Percentiles rank a stretch among this genome's conserved stretches.
Conservation (phyloP, 30 jellyfish, hydroid and myxozoan genomes). For the Hydractinia echinata region DNA sequence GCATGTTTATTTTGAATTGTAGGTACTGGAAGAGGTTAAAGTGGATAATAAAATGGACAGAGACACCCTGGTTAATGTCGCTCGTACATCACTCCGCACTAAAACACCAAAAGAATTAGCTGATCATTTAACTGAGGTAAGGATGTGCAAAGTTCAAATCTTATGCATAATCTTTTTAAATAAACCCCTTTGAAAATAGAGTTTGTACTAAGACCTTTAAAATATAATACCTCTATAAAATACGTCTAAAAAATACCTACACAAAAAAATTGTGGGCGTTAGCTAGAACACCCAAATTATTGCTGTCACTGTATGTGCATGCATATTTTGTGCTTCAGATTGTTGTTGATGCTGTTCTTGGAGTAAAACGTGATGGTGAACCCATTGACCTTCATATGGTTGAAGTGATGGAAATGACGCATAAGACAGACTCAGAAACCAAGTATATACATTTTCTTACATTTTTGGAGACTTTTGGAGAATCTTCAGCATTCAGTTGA, state of each 20-base stretch:
- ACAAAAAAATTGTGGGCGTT: not conserved
- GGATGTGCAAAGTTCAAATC: not conserved
- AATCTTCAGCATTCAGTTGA: not conserved
- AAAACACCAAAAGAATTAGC: constrained; percentile 82
- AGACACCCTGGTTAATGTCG: constrained; percentile 88
- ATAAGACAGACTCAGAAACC: constrained; percentile 92
- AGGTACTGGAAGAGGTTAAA: constrained; percentile 82
- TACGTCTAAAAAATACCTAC: not conserved
- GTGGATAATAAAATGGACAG: constrained; percentile 67
- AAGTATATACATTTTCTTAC: constrained; percentile 45
- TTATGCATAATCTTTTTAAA: no score
- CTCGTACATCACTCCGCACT: constrained; percentile 97
- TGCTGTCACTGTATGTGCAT: not conserved
- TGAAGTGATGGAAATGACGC: constrained; percentile 98
- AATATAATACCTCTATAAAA: not conserved
- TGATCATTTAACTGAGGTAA: constrained; percentile 88
- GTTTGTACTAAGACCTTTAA: not conserved
- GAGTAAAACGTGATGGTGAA: constrained; percentile 63
- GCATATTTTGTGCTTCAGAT: constrained; percentile 36
- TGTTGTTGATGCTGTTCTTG: constrained; percentile 98
- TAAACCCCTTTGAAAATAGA: no score
- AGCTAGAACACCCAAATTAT: not conserved
- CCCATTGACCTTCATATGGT: constrained; percentile 98
- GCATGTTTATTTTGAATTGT: not conserved
- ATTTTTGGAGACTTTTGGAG: not conserved